Conservation (phyloP, 2,797 vertebrate species). For the Gephyroberyx darwinii region DNA sequence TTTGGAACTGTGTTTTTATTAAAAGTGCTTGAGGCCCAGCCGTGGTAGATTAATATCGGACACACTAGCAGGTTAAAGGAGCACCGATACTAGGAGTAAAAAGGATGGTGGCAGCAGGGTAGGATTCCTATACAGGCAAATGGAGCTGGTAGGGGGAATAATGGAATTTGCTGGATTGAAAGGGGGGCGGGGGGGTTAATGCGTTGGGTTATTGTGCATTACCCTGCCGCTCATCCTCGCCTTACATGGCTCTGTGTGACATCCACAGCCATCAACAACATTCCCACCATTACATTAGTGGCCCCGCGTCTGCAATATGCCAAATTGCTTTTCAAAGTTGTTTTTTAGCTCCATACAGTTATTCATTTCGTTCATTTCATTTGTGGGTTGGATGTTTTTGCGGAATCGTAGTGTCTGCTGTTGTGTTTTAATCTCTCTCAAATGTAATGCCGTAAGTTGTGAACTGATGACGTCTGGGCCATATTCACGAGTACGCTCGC, state of each 20-base stretch:
- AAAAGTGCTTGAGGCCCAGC: constrained; percentile 72
- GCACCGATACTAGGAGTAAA: constrained; percentile 59
- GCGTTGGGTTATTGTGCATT: constrained; percentile 78
- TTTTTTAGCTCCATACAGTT: constrained; percentile 35
- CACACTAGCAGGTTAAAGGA: constrained; percentile 61
- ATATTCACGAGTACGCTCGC: constrained; percentile 62
- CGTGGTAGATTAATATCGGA: constrained; percentile 74
- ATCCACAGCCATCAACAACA: constrained; percentile 70
- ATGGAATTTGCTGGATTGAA: constrained; percentile 83
- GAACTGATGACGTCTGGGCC: constrained; percentile 68
- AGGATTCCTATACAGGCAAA: constrained; percentile 69
- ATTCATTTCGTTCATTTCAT: constrained; percentile 74
- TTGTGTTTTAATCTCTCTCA: constrained; percentile 72
- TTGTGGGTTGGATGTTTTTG: constrained; percentile 56
- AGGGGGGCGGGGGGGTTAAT: constrained; percentile 75
- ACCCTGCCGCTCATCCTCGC: constrained; percentile 75
- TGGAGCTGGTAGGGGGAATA: constrained; percentile 69
- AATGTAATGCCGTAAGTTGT: constrained; percentile 73
- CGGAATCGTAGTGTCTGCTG: constrained; percentile 64
- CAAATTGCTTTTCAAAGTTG: constrained; percentile 77
- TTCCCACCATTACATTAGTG: constrained; percentile 76
- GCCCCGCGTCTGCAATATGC: constrained; percentile 75
- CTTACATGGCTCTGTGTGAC: constrained; percentile 74
- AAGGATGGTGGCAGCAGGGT: constrained; percentile 52
- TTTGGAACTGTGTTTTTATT: constrained; percentile 80